A percentile compares a stretch with the other conserved stretches of the same genome.
Conservation (phyloP, 2,888 invertebrate species). For the Alcis repandata region DNA sequence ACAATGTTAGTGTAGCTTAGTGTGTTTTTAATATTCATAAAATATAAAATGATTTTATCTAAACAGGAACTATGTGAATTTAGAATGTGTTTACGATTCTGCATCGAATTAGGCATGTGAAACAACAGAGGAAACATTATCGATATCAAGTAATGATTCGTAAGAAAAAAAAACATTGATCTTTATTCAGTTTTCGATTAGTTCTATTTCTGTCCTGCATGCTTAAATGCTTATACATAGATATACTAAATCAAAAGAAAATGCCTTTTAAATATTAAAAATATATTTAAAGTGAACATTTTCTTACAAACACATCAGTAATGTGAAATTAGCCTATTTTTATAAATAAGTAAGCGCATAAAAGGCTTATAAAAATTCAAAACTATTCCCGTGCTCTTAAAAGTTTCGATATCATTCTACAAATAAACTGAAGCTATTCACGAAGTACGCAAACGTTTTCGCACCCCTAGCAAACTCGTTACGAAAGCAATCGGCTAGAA, state of each 20-base stretch:
- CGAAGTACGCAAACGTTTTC: slow-evolving; percentile 7
- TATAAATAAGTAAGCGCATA: too few species aligned
- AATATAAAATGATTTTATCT: slow-evolving; percentile 2
- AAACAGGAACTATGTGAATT: slow-evolving; percentile 10
- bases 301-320: too few species aligned
- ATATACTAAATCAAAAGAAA: too few species aligned
- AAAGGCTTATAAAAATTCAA: neutral
- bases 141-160: slow-evolving; percentile 1
- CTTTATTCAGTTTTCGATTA: too few species aligned
- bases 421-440: neutral
- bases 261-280: too few species aligned
- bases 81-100: slow-evolving; percentile 2
- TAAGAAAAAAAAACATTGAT: neutral
- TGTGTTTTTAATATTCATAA: neutral
- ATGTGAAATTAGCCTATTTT: too few species aligned
- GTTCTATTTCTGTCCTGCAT: too few species aligned
- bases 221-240: too few species aligned
- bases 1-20: neutral
- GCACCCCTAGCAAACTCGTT: slow-evolving; percentile 16
- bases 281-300: too few species aligned
- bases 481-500: slow-evolving; percentile 23
- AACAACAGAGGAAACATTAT: neutral
- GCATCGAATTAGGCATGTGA: neutral
- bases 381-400: neutral
- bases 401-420: neutral